Evolutionary conservation across 2,113 vertebrate genomes (phyloP), one percentile per base, ranked within the genome.

Genomic region (Mesocricetus auratus): DNA sequence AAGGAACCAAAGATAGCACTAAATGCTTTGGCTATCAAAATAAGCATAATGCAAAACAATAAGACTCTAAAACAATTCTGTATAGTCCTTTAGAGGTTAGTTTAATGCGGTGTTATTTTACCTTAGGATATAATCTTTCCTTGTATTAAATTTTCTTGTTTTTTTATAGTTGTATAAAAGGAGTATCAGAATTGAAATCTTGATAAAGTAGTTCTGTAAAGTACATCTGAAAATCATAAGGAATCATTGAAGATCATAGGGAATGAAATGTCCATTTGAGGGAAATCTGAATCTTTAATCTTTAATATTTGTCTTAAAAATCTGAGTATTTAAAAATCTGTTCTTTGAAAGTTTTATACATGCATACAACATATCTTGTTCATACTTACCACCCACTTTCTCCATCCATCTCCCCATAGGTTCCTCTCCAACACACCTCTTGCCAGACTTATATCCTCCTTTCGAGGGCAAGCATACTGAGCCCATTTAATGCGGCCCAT

Each of bases 161-260:
- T 74, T 81, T 19, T 85, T 74, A 21, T 13, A 56, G 12, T 81
- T 62, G 17, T 69, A 11, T 21, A 64, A 9, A 90, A 75, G 60
- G 39, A 90, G 10, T 91, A 47, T 47, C 22, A 86, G 94, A 87
- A 95, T 66, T 94, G 78, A 78, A 77, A 93, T 79, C 92, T 96
- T 66, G 56, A 64, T 81, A 88, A 90, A 94, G 58, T n/a, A 94
- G 69, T n/a, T 31, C 50, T 42, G 13, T 91, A 79, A 89, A 94
- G 64, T 88, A 36, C 7, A 47, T 68, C 29, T 69, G 31, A 69
- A 53, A 36, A 69, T 68, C 47, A 50, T 50, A 86, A 85, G 29
- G 82, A 66, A 19, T 88, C 39, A 74, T 19, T 88, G 75, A 78
- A 68, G 47, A 16, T 82, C 22, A 47, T 66, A 66, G 78, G 12